Evolutionary conservation across 2,113 vertebrate species (phyloP).

Genomic region (Patagioenas fasciata): DNA sequence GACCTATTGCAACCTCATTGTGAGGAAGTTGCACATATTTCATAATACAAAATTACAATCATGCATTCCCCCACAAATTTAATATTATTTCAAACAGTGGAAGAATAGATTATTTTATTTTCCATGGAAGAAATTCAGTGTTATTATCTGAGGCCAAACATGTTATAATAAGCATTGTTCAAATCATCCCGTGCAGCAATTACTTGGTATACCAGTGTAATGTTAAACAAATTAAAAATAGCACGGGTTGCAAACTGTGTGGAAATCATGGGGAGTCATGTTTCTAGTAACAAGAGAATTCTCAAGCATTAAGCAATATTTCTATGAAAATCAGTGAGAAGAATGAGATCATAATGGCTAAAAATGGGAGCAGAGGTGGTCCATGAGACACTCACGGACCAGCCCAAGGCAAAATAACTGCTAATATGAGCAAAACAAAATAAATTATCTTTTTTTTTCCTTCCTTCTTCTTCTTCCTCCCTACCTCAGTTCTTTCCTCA

Average conservation of each 20-base stretch:
- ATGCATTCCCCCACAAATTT: background rate
- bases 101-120: background rate
- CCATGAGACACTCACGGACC: background rate
- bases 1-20: background rate
- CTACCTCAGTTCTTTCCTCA: background rate
- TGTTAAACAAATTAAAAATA: background rate
- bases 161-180: background rate
- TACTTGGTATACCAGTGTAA: background rate
- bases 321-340: background rate
- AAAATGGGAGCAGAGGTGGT: background rate
- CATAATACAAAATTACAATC: background rate
- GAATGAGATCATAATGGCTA: background rate
- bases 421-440: background rate
- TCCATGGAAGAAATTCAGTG: background rate
- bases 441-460: background rate
- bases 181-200: background rate
- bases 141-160: background rate
- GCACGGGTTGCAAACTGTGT: background rate
- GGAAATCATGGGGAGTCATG: background rate
- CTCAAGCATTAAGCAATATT: background rate
- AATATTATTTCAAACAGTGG: background rate
- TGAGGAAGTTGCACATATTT: background rate
- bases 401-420: background rate
- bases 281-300: background rate
- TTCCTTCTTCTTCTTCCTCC: background rate